phyloP scores from a whole-genome alignment of 2,888 invertebrate species.

The Dicranocentrus wangi region DNA sequence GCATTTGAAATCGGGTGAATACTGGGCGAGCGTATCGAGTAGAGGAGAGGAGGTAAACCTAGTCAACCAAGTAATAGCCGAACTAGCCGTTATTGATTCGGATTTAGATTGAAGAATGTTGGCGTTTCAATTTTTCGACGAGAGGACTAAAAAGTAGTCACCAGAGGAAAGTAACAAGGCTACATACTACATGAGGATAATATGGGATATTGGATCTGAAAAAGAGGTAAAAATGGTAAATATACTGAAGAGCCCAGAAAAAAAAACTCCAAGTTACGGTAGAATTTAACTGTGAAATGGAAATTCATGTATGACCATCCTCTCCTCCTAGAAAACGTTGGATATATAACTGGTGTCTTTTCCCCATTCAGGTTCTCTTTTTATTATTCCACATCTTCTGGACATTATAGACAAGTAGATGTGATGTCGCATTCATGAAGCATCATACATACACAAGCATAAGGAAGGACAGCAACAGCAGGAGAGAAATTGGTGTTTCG shows the following conservation, averaged over 20 bases:
- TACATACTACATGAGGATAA: slow-evolving; percentile 42
- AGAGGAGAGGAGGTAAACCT: slow-evolving; percentile 17
- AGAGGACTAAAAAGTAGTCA: slow-evolving; percentile 33
- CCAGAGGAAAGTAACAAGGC: slow-evolving; percentile 5
- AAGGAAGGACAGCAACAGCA: slow-evolving; percentile 34
- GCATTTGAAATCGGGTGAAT: slow-evolving; percentile 53
- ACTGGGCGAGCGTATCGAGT: background rate
- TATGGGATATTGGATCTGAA: slow-evolving; percentile 44
- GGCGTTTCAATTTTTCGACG: slow-evolving; percentile 66
- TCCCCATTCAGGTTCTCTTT: slow-evolving; percentile 45
- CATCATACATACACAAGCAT: slow-evolving; percentile 14
- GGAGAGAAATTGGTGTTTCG: slow-evolving; percentile 64
- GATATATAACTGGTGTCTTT: background rate
- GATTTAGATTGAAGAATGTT: slow-evolving; percentile 70
- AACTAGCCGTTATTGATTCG: slow-evolving; percentile 69
- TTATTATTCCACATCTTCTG: slow-evolving; percentile 46
- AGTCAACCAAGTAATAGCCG: slow-evolving; percentile 36
- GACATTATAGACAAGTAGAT: slow-evolving; percentile 43
- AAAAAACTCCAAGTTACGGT: slow-evolving; percentile 23
- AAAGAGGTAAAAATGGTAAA: slow-evolving; percentile 46
- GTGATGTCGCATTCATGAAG: slow-evolving; percentile 42
- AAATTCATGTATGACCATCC: slow-evolving; percentile 38
- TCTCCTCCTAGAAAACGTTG: background rate
- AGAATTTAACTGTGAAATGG: slow-evolving; percentile 53
- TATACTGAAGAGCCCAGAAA: slow-evolving; percentile 6